Base-by-base conservation (phyloP, 92 coral and sea anemone species). In the Epizoanthus rinbou region DNA sequence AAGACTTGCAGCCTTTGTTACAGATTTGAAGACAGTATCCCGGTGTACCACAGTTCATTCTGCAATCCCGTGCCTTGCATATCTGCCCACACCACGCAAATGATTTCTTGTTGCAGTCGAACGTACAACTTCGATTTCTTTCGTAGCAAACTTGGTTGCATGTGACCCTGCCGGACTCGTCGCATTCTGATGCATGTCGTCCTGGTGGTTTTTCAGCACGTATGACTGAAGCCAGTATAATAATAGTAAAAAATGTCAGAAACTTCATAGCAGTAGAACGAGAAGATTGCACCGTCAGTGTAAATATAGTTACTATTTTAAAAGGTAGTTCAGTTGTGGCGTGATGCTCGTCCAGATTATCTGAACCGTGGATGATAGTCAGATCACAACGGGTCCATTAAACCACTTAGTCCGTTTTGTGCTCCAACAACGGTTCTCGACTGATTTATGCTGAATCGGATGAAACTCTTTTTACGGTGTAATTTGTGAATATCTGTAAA, bases 11-110 rank as follows among this genome's bases (percentile, higher is more conserved):
- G 0, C 82, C 82, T 22, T 76, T 76, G 37, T 59, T 39, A 35
- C 82, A 76, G 70, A 59, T 62, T 57, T 76, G 82, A 59, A 76
- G 82, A 39, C 82, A 76, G 15, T 33, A 76, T 19, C 82, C 82
- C 1, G 17, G n/a, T 45, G 63, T 69, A 19, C 23, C 17, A 39
- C 82, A 76, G 1, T 39, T 19, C 37, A 60, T 24, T 10, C 33
- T 25, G 23, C 82, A 76, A 2, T 59, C 64, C 14, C 33, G 41
- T 15, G 82, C 53, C 28, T 37, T 57, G 58, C 82, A 76, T 19
- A 19, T 76, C 70, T 76, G 82, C 9, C 47, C 70, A 21, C 82
- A 76, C 57, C 69, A 76, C 22, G 62, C 82, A 60, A 76, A 76
- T n/a, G 13, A 41, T 2, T 59, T 76, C 64, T 76, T 76, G 23